Evolutionary conservation across 2,113 vertebrate species (phyloP).

Genomic region (Odobenus rosmarus): DNA sequence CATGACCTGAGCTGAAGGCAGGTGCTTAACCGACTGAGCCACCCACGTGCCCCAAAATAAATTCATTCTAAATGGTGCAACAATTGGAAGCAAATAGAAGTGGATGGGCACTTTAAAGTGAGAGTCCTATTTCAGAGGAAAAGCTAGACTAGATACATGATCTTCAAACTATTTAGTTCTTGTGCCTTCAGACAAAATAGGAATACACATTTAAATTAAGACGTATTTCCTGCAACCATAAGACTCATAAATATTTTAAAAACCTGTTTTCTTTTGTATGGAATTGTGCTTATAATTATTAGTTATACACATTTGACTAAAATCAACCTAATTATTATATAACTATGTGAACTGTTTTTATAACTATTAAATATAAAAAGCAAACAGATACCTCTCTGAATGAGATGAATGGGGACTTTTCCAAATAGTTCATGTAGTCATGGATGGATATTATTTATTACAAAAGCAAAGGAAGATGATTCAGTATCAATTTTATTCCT

Average conservation of each 20-base stretch:
- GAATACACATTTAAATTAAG: not conserved
- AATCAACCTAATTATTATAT: not conserved
- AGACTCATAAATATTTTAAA: not conserved
- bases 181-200: not conserved
- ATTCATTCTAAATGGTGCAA: not conserved
- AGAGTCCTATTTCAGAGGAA: not conserved
- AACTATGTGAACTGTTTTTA: not conserved
- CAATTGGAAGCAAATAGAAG: slow-evolving; percentile 38
- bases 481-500: not conserved
- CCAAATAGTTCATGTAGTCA: not conserved
- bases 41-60: not conserved
- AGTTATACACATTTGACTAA: not conserved
- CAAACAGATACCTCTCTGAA: not conserved
- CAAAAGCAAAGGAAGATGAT: not conserved
- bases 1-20: not conserved
- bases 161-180: not conserved
- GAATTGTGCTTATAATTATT: not conserved
- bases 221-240: not conserved
- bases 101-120: not conserved
- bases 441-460: not conserved
- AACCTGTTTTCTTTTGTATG: not conserved
- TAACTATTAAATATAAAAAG: slow-evolving; percentile 11
- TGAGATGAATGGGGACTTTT: not conserved
- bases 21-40: not conserved
- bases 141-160: not conserved